Evolutionary conservation across 1,140 invertebrate species (phyloP).

Genomic region (Zaprionus capensis): DNA sequence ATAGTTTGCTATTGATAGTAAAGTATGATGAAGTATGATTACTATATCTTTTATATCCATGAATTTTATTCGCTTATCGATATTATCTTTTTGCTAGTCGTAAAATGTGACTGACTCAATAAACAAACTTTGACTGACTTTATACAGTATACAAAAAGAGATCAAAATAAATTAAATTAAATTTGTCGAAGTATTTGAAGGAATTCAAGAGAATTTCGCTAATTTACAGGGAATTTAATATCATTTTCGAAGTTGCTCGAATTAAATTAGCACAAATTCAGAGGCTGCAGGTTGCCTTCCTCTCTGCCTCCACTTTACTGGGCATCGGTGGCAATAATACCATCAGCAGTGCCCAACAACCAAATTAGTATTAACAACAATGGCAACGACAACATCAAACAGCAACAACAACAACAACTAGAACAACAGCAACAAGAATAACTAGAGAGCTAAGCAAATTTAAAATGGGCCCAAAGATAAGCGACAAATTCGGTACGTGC

Average conservation of each 20-base stretch:
- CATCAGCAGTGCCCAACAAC: slow-evolving; percentile 1
- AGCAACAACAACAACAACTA: slow-evolving; percentile 17
- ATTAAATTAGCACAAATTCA: not conserved
- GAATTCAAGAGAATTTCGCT: not conserved
- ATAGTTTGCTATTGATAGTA: not conserved
- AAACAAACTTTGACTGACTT: too few species aligned
- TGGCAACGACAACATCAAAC: not conserved
- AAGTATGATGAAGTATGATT: not conserved
- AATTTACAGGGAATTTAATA: slow-evolving; percentile 9
- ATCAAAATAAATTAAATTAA: not conserved
- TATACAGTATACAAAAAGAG: not conserved
- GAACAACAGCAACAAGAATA: slow-evolving; percentile 27
- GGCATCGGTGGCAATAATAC: not conserved
- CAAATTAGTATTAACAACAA: slow-evolving; percentile 5
- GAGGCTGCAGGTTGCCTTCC: not conserved
- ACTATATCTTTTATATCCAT: not conserved
- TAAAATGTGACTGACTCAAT: not conserved
- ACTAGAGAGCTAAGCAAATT: slow-evolving; percentile 30
- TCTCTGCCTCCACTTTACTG: not conserved
- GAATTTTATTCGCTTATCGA: not conserved
- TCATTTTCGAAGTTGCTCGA: not conserved
- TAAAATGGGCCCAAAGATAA: slow-evolving; percentile 40
- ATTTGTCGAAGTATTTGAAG: not conserved
- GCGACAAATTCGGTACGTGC: slow-evolving; percentile 51
- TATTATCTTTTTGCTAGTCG: not conserved